phyloP scores from a whole-genome alignment of 2,888 invertebrate genomes.

The Lucinisca nassula region DNA sequence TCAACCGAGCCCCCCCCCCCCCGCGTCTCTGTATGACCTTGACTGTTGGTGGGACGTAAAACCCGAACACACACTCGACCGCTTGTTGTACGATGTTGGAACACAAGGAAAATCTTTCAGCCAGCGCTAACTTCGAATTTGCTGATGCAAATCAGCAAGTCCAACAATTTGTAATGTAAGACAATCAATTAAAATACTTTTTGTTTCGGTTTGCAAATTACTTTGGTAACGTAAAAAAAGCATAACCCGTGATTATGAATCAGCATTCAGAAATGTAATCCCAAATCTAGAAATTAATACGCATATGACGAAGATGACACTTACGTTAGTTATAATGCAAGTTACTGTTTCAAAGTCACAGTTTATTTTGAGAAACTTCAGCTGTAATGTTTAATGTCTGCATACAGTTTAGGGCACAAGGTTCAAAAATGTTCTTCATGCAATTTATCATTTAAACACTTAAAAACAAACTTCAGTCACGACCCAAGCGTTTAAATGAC shows the following conservation, averaged over 20 bases:
- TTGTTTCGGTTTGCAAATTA: not conserved
- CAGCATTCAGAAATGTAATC: not conserved
- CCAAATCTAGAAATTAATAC: not conserved
- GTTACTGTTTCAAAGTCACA: not conserved
- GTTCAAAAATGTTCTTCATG: not conserved
- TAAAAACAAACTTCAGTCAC: not conserved
- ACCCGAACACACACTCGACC: no score
- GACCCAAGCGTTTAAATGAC: not conserved
- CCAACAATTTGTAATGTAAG: no score
- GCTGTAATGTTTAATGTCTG: not conserved
- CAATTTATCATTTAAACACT: slow-evolving; percentile 1
- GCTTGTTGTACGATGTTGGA: no score
- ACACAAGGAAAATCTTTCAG: no score
- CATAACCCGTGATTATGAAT: not conserved
- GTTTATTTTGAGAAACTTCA: not conserved
- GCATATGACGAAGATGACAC: not conserved
- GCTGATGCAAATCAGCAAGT: no score
- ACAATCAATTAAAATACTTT: no score
- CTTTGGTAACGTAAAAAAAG: not conserved
- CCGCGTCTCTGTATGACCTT: no score
- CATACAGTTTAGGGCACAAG: not conserved
- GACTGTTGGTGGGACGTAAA: no score
- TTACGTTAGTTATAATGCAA: not conserved
- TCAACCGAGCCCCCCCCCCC: no score
- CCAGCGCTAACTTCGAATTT: no score